Evolutionary conservation across 2,888 invertebrate genomes (phyloP).

Genomic region (Tachina lurida): DNA sequence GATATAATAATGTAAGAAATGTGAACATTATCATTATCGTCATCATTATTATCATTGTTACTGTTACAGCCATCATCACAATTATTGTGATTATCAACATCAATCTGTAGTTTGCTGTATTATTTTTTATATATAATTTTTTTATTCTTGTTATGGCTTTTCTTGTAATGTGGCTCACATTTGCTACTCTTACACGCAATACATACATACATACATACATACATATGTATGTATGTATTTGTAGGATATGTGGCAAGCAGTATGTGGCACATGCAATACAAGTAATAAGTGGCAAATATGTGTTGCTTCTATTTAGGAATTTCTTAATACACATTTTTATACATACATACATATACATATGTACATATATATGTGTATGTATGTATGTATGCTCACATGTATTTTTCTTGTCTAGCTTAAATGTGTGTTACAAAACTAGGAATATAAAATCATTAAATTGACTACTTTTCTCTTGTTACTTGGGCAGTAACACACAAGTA

Average conservation of each 20-base stretch:
- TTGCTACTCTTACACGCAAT: conserved; percentile 19
- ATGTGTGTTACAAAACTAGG: conserved; percentile 60
- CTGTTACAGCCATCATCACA: conserved; percentile 60
- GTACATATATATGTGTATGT: conserved; percentile 5
- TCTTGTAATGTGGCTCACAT: conserved; percentile 13
- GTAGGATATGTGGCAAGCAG: conserved; percentile 31
- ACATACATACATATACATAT: neutral
- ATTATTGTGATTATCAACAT: conserved; percentile 63
- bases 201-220: neutral
- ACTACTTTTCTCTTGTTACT: conserved; percentile 29
- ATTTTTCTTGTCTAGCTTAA: conserved; percentile 49
- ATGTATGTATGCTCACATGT: conserved; percentile 45
- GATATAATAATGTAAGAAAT: conserved; percentile 52
- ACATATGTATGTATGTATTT: too few relatives aligned
- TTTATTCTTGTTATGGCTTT: conserved; percentile 3
- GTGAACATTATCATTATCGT: conserved; percentile 65
- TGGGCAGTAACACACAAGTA: conserved; percentile 5
- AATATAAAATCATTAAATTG: conserved; percentile 48
- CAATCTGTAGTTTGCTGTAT: conserved; percentile 50
- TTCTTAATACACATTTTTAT: conserved; percentile 70
- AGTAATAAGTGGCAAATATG: conserved; percentile 41
- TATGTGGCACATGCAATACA: conserved; percentile 40
- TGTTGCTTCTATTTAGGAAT: conserved; percentile 56
- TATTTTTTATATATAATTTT: conserved; percentile 2
- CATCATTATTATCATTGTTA: conserved; percentile 65